Percentiles rank a stretch among this genome's conserved stretches.
Conservation (phyloP, 2,888 invertebrate genomes). For the Lycaena phlaeas region DNA sequence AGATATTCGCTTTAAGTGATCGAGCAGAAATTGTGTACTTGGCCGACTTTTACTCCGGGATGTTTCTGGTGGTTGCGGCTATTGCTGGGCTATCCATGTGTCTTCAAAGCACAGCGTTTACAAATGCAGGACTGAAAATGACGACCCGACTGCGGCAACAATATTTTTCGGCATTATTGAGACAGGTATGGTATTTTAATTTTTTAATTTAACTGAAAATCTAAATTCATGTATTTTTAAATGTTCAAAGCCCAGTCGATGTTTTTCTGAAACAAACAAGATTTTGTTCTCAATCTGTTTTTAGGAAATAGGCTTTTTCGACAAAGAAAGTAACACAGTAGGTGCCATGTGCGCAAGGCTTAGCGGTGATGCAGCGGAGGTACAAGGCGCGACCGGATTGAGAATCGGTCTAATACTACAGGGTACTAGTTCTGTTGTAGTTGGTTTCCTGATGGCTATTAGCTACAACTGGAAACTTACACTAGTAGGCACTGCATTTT, state of each 20-base stretch:
- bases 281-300: conserved; percentile 12
- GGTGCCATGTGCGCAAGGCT: conserved; percentile 76
- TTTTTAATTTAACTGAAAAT: background rate
- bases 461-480: conserved; percentile 76
- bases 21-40: conserved; percentile 64
- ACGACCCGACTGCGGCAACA: conserved; percentile 75
- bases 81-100: conserved; percentile 78
- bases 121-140: conserved; percentile 82
- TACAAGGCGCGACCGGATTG: conserved; percentile 77
- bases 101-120: conserved; percentile 81
- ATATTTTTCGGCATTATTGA: conserved; percentile 68
- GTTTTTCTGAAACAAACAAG: background rate
- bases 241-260: background rate
- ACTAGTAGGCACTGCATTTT: conserved; percentile 70
- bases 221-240: background rate
- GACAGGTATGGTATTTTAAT: conserved; percentile 50
- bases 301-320: conserved; percentile 76
- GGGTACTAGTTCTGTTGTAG: conserved; percentile 71
- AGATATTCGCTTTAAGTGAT: conserved; percentile 75
- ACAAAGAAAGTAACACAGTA: conserved; percentile 73
- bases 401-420: conserved; percentile 75
- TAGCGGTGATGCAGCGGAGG: conserved; percentile 76
- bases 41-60: conserved; percentile 75
- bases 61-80: conserved; percentile 78
- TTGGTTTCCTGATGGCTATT: conserved; percentile 72